Conservation (phyloP, 2,113 vertebrate species). For the Megaleporinus macrocephalus region DNA sequence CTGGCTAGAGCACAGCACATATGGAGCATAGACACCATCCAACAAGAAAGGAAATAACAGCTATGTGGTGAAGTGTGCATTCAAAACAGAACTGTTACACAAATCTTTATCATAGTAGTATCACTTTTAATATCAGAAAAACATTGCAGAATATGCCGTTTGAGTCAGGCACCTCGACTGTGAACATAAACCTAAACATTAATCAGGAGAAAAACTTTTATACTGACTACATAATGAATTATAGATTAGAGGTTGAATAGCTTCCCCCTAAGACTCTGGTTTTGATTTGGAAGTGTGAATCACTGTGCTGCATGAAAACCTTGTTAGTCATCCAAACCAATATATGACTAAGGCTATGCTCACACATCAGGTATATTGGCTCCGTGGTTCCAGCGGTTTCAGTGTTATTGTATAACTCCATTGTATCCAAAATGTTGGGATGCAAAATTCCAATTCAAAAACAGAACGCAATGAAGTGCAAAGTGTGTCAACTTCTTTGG, state of each 20-base stretch:
- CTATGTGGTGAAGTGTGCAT: constrained; percentile 1
- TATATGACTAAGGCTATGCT: neutral
- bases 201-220: neutral
- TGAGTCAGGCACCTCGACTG: neutral
- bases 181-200: neutral
- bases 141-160: neutral
- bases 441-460: too few relatives aligned
- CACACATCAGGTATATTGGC: neutral
- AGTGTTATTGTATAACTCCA: too few relatives aligned
- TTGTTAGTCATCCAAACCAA: neutral
- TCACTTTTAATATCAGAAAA: neutral
- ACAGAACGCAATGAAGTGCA: too few relatives aligned
- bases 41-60: constrained; percentile 17
- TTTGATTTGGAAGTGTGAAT: constrained; percentile 10
- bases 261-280: neutral
- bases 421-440: too few relatives aligned
- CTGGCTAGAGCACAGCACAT: constrained; percentile 45
- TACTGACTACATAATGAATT: neutral
- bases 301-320: neutral
- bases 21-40: constrained; percentile 40
- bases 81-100: constrained; percentile 8
- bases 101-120: neutral
- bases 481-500: too few relatives aligned
- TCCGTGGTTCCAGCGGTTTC: too few relatives aligned
- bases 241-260: neutral